Conservation (phyloP, 1,140 invertebrate species). For the Polypedilum vanderplanki region DNA sequence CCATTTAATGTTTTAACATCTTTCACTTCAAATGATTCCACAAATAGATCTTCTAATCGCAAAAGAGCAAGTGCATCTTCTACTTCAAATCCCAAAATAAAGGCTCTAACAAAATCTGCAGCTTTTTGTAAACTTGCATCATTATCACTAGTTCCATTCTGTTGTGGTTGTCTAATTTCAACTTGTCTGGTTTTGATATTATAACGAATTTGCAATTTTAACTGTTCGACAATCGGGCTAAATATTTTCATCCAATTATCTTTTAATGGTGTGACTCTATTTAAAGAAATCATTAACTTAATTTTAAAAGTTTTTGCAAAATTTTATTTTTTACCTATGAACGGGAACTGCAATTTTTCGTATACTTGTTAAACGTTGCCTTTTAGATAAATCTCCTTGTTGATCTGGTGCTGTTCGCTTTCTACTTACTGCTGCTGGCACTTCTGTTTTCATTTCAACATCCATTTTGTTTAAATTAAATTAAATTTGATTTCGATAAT, state of each 20-base stretch:
- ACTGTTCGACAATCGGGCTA: constrained; percentile 89
- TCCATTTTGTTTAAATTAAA: neutral
- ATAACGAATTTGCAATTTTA: constrained; percentile 90
- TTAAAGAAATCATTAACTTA: constrained; percentile 57
- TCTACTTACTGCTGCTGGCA: constrained; percentile 21
- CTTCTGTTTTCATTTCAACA: constrained; percentile 25
- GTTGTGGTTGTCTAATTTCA: constrained; percentile 57
- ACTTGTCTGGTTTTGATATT: constrained; percentile 89
- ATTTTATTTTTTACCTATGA: constrained; percentile 1
- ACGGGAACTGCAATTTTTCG: constrained; percentile 11
- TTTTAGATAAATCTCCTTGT: neutral
- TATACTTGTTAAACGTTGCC: neutral
- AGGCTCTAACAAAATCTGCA: constrained; percentile 96
- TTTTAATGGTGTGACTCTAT: constrained; percentile 87
- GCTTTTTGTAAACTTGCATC: constrained; percentile 86
- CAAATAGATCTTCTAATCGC: constrained; percentile 92
- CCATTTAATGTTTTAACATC: constrained; percentile 95
- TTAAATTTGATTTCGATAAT: too few species aligned
- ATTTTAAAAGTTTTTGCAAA: constrained; percentile 33
- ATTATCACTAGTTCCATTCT: constrained; percentile 71
- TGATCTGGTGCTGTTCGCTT: constrained; percentile 13
- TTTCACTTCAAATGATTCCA: constrained; percentile 95
- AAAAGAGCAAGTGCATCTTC: constrained; percentile 94
- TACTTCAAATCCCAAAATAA: constrained; percentile 93
- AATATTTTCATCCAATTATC: constrained; percentile 98